These are phyloP conservation scores for Chrysolina haemoptera DNA, from an alignment of 2,888 invertebrate species.

Conservation along the genomic window DNA sequence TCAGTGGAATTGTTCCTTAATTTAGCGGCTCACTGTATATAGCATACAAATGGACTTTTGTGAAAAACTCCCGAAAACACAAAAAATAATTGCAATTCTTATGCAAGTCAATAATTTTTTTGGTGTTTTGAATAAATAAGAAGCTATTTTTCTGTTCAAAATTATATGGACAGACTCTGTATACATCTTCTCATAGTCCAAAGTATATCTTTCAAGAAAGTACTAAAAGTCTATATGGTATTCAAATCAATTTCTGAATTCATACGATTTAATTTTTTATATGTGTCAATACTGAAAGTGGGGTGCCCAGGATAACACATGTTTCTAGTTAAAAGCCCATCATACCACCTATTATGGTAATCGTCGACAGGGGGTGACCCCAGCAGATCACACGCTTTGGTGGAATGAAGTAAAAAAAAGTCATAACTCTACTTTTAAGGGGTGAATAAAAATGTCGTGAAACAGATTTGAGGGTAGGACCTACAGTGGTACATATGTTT, in stretches of 20 bases:
- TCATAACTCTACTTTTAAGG: slow-evolving; percentile 37
- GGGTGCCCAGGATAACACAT: slow-evolving; percentile 53
- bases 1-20: too few species aligned
- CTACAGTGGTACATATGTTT: slow-evolving; percentile 11
- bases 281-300: not conserved
- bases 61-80: too few species aligned
- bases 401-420: slow-evolving; percentile 36
- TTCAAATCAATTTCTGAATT: not conserved
- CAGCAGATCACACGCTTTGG: slow-evolving; percentile 42
- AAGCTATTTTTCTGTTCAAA: too few species aligned
- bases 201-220: not conserved
- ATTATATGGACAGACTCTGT: too few species aligned
- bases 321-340: slow-evolving; percentile 62
- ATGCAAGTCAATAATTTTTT: too few species aligned
- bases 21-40: too few species aligned
- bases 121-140: too few species aligned
- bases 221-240: not conserved
- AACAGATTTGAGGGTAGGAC: slow-evolving; percentile 27
- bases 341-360: slow-evolving; percentile 60
- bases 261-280: not conserved
- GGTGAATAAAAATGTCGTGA: slow-evolving; percentile 27
- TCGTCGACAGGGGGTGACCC: slow-evolving; percentile 51
- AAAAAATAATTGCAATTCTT: too few species aligned
- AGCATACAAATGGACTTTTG: too few species aligned
- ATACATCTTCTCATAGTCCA: too few species aligned